A percentile compares a stretch with the other conserved stretches of the same genome.
Conservation (phyloP, 1,140 invertebrate genomes). For the Ctenoplectra terminalis region DNA sequence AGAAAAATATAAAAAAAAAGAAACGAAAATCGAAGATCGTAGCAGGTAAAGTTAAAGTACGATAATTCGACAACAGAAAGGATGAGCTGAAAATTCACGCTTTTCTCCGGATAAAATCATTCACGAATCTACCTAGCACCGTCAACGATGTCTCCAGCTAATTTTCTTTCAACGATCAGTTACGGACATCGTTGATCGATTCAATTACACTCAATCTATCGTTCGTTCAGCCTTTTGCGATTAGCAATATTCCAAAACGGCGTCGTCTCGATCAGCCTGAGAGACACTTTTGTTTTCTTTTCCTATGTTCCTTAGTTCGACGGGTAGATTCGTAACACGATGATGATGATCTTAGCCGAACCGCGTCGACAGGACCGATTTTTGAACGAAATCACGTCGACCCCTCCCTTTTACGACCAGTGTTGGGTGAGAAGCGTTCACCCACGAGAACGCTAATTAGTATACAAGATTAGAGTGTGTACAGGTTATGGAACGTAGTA, state of each 20-base stretch:
- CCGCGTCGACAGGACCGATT: slow-evolving; percentile 38
- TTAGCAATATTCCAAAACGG: not conserved
- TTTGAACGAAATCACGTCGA: slow-evolving; percentile 27
- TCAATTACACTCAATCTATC: not conserved
- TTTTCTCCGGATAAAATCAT: not conserved
- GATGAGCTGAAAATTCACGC: too few relatives aligned
- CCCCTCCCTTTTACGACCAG: slow-evolving; percentile 21
- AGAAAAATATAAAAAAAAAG: too few relatives aligned
- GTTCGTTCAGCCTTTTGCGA: not conserved
- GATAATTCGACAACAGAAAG: too few relatives aligned
- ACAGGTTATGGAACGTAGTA: slow-evolving; percentile 55
- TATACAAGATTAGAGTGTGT: slow-evolving; percentile 56
- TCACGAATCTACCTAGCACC: slow-evolving; percentile 36
- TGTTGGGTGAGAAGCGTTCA: slow-evolving; percentile 21
- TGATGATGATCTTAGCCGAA: slow-evolving; percentile 42
- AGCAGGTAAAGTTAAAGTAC: too few relatives aligned
- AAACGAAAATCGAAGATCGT: too few relatives aligned
- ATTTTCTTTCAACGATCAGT: not conserved
- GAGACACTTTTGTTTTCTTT: not conserved
- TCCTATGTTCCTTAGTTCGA: slow-evolving; percentile 23
- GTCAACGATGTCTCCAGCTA: not conserved
- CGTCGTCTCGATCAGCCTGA: not conserved
- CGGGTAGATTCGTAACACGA: slow-evolving; percentile 38
- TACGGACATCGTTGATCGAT: not conserved
- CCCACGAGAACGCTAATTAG: slow-evolving; percentile 59